Evolutionary conservation across 2,888 invertebrate genomes (phyloP), one percentile per base, ranked within the genome.

Genomic region (Macaria liturata): DNA sequence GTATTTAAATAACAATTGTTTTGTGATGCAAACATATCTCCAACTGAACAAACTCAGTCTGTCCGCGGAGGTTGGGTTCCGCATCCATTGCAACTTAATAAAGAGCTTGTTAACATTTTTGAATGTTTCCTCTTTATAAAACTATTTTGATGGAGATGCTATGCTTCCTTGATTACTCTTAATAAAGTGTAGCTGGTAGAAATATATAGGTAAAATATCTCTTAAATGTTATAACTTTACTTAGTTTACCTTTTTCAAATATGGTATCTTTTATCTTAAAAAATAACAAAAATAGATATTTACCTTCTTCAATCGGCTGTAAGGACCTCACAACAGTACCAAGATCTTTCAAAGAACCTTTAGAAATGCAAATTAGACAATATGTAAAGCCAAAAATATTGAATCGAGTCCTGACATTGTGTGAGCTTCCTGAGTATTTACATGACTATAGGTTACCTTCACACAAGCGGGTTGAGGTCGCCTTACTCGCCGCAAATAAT

Each of bases 381-480:
- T 55, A 49, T 46, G 44, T 44, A 9, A 34, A 45, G 49, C 65
- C 71, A 61, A 67, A 71, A 70, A 65, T 69, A 70, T 72, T 65
- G 64, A 68, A 69, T 68, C 56, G 68, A 65, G 76, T 86, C 78
- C 82, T 87, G 87, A 80, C 88, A 89, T 87, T 88, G 88, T 80
- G 68, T 74, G 68, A 70, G 82, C 83, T 90, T 89, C 89, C 88
- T 90, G 88, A 81, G 82, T 88, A 88, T 89, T 68, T 78, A 79
- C 87, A 86, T 88, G 78, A 79, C 84, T 88, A 86, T 87, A 78
- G 80, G 76, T 82, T 84, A 74, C 89, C 89, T 89, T 88, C 89
- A 78, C 76, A 81, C 80, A 86, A 87, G 71, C 87, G 79, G 88
- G 88, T 88, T 88, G 88, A 90, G 90, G 90, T 83, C 88, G 75